A percentile compares a stretch with the other conserved stretches of the same genome.
phyloP scores from a whole-genome alignment of 2,797 vertebrate species.

The Acanthis flammea region DNA sequence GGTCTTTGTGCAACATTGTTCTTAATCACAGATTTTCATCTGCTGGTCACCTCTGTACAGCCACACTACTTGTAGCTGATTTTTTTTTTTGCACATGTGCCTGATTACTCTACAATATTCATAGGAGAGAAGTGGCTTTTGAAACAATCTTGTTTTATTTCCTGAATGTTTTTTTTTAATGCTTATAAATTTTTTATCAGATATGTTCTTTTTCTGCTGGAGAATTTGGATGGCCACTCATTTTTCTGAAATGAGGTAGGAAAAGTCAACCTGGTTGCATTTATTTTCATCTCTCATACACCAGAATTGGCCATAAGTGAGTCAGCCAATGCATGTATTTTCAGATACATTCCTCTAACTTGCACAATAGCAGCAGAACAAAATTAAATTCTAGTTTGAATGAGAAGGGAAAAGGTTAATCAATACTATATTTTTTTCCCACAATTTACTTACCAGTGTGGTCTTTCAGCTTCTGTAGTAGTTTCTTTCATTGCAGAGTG shows the following conservation, averaged over 20 bases:
- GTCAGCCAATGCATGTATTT: neutral
- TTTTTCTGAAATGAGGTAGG: neutral
- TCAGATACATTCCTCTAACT: neutral
- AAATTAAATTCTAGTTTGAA: neutral
- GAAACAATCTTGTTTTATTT: neutral
- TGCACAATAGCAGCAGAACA: neutral
- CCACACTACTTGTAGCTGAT: neutral
- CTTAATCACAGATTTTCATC: neutral
- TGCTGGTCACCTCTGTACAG: neutral
- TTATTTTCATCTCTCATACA: neutral
- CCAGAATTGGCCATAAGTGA: neutral
- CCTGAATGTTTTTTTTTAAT: neutral
- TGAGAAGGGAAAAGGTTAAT: neutral
- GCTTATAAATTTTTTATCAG: neutral
- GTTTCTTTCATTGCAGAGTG: neutral
- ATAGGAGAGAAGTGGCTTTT: neutral
- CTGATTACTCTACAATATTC: neutral
- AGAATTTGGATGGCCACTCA: neutral
- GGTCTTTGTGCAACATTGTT: neutral
- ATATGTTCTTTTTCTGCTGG: neutral
- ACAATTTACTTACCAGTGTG: neutral
- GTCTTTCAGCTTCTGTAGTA: neutral
- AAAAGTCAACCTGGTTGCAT: neutral
- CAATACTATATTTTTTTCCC: neutral
- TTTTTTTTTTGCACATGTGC: neutral